Evolutionary conservation across 1,140 invertebrate species (phyloP), one percentile per base, ranked within the genome.

Genomic region (Eupristina koningsbergeri): DNA sequence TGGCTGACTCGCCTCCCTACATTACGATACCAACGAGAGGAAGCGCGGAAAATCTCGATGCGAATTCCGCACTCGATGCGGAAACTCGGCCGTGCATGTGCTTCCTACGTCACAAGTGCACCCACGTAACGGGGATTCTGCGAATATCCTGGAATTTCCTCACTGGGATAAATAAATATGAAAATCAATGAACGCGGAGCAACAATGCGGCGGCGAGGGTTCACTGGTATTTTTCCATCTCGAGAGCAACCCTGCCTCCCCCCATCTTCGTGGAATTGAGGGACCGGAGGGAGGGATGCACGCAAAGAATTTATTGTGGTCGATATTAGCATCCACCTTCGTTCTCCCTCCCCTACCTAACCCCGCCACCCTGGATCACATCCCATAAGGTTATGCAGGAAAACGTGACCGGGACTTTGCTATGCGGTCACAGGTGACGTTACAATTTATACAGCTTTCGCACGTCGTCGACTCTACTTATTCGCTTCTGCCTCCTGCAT

Each of bases 361-460:
- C 67, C n/a, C n/a, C n/a, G n/a, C n/a, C n/a, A n/a, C n/a, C n/a
- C n/a, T n/a, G n/a, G n/a, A n/a, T n/a, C n/a, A n/a, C n/a, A n/a
- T n/a, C n/a, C n/a, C n/a, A n/a, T n/a, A n/a, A n/a, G n/a, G 39
- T 17, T 41, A n/a, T 41, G 67, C 36, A 41, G 19, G 36, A 41
- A 71, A 71, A 71, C 36, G 67, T n/a, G 36, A 71, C 67, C 11
- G 67, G 36, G 17, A 11, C 67, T 71, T 7, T 41, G 36, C 39
- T 41, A 71, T 41, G 67, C 67, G 67, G 67, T 71, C 67, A n/a
- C 67, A 71, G 36, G 67, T 71, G 67, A 71, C 36, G 67, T 31
- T 71, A 9, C 67, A 71, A 71, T 71, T 71, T 71, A 41, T 71
- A 67, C 67, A 71, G 36, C 67, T 41, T 71, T 41, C 67, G 19